Conservation (phyloP, 1,140 invertebrate species). For the Drosophila tani region DNA sequence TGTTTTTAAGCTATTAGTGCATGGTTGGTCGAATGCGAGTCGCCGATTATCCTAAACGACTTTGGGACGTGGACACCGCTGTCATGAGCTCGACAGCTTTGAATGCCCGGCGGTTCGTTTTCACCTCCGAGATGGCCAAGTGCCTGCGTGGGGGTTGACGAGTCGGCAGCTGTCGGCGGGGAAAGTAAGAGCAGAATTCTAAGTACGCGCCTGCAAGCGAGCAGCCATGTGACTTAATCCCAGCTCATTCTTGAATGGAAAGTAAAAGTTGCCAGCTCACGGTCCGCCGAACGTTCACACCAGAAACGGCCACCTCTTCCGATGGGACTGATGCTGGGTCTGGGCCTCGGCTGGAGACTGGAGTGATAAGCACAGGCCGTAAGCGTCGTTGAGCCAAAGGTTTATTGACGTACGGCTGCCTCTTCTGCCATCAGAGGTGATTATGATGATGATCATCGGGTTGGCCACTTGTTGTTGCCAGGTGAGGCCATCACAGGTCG, state of each 20-base stretch:
- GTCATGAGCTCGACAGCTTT: slow-evolving; percentile 19
- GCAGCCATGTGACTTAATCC: slow-evolving; percentile 66
- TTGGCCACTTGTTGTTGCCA: slow-evolving; percentile 71
- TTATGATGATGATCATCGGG: slow-evolving; percentile 41
- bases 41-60: slow-evolving; percentile 34
- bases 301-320: slow-evolving; percentile 10
- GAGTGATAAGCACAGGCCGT: slow-evolving; percentile 65
- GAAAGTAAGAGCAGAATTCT: slow-evolving; percentile 71
- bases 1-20: slow-evolving; percentile 24
- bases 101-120: slow-evolving; percentile 39
- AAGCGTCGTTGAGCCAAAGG: slow-evolving; percentile 74
- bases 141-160: slow-evolving; percentile 56
- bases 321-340: slow-evolving; percentile 12
- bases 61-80: not conserved
- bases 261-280: slow-evolving; percentile 74
- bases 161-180: slow-evolving; percentile 34
- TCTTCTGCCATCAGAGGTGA: slow-evolving; percentile 36
- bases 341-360: slow-evolving; percentile 14
- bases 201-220: slow-evolving; percentile 15
- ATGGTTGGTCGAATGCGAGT: slow-evolving; percentile 37
- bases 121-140: slow-evolving; percentile 57
- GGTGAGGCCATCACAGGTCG: slow-evolving; percentile 45
- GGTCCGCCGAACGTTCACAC: slow-evolving; percentile 45
- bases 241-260: slow-evolving; percentile 71
- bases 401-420: slow-evolving; percentile 70